Base-by-base conservation (phyloP, 2,888 invertebrate genomes). In the Acronicta aceris region DNA sequence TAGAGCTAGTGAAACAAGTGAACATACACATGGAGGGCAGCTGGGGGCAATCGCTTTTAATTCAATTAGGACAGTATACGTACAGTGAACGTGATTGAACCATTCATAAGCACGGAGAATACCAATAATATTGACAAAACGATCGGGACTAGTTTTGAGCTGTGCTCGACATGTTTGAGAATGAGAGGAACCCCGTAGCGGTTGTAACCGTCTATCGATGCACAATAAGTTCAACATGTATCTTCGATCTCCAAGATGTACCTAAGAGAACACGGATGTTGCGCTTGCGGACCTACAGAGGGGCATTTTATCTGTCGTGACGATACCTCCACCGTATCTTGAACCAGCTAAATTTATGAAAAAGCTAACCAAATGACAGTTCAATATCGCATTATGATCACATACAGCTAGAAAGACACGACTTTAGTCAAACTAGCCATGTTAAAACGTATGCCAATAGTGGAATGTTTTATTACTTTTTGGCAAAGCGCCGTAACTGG, bases 11-110 rank as follows among this genome's bases (percentile, higher is more conserved):
- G 49, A 16, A 40, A 38, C 45, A 21, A 21, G 48, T 38, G 36
- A 49, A 55, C 42, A 15, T 47, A 42, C 52, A 57, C 61, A 59
- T 49, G 61, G 52, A 51, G 25, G 21, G 15, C 70, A 43, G 38
- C 41, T 17, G 53, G 58, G 54, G 57, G 47, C 69, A 70, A 63
- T 60, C 59, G 66, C 50, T 64, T 65, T 55, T 82, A 82, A 82
- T 82, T 80, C 54, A 81, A 83, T 83, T 83, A 83, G 74, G 66
- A 46, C 69, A 41, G 33, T 43, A 42, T 15, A 33, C 10, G 1
- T 2, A n/a, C 38, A 38, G 25, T 16, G 38, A 27, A 43, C 16
- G 17, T 38, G 10, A 51, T 40, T 15, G 30, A 38, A 25, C 33
- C 21, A 41, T 15, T 40, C 33, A 42, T 15, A 15, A n/a, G 45